Evolutionary conservation across 2,113 vertebrate species (phyloP), one percentile per base, ranked within the genome.

Genomic region (Catharus bicknelli): DNA sequence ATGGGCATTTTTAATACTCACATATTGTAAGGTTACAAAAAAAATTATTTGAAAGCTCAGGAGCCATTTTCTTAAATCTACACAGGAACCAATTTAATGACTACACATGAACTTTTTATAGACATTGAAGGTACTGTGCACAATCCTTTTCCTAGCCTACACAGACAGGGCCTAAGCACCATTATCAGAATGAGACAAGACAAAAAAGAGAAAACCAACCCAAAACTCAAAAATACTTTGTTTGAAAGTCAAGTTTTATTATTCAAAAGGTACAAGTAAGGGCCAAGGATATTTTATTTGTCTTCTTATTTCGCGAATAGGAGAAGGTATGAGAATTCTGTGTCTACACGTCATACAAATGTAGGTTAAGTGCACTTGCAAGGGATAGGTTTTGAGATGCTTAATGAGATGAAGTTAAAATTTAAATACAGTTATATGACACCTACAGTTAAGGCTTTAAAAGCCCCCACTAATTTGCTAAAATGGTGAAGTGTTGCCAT

Each of bases 211-310:
- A 90, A 57, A 81, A 70, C 10, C 51, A 86, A 90, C 13, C 59
- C 53, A 62, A 80, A 87, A 85, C 58, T 86, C 74, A 85, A 94
- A 93, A 86, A 86, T 64, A 8, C 3, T 64, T 84, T 42, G 67
- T 70, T 84, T 53, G 8, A 76, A 94, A 87, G 13, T 62, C 13
- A 85, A 54, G 27, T 80, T 95, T 95, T 95, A 95, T 95, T 95
- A 90, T 86, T 80, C 74, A 90, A 91, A 93, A 53, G 1, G 11
- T 82, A 92, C 77, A 79, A 85, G 19, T n/a, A 73, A 89, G 78
- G 25, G 26, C 15, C 42, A 77, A 34, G 5, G 13, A 58, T 69
- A 5, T 57, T 87, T 92, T 78, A 75, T 73, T 59, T 82, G 29
- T 85, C 19, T 34, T 90, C 40, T 47, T 57, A 66, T 58, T 89